These are phyloP conservation scores for Porites australiensis DNA, from an alignment of 64 coral and sea anemone species.

Conservation along the genomic window DNA sequence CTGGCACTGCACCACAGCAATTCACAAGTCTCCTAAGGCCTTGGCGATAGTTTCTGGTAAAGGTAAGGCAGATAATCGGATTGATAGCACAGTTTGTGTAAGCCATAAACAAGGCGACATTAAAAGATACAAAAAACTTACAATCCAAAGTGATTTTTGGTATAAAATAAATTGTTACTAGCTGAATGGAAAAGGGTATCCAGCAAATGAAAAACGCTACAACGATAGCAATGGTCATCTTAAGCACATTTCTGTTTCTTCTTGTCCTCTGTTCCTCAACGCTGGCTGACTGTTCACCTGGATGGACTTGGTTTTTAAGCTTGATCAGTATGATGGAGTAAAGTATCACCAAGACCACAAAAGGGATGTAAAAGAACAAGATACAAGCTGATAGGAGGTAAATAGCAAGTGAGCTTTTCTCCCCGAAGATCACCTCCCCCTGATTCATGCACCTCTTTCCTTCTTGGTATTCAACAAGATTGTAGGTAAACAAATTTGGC, in stretches of 20 bases:
- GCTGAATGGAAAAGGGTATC: neutral
- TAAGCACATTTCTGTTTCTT: constrained; percentile 29
- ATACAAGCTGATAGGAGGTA: neutral
- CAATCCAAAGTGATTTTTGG: no score
- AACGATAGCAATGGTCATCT: constrained; percentile 28
- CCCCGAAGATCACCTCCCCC: neutral
- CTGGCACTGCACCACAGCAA: neutral
- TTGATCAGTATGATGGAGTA: constrained; percentile 19
- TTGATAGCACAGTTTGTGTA: neutral
- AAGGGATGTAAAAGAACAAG: neutral
- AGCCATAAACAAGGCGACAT: neutral
- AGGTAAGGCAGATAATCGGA: constrained; percentile 1
- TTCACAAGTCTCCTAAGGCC: neutral
- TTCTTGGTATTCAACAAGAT: constrained; percentile 4
- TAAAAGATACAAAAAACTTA: neutral
- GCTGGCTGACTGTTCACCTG: neutral
- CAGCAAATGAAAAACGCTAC: constrained; percentile 9
- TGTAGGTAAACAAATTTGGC: constrained; percentile 6
- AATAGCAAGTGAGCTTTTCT: neutral
- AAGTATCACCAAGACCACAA: constrained; percentile 1
- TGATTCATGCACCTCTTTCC: neutral
- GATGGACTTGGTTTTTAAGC: neutral
- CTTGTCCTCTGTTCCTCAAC: neutral
- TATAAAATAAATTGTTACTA: neutral
- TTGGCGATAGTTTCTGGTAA: neutral